Percentiles rank a stretch among this genome's conserved stretches.
These are phyloP conservation scores for Sapayoa aenigma DNA, from an alignment of 2,113 vertebrate species.

Conservation along the genomic window DNA sequence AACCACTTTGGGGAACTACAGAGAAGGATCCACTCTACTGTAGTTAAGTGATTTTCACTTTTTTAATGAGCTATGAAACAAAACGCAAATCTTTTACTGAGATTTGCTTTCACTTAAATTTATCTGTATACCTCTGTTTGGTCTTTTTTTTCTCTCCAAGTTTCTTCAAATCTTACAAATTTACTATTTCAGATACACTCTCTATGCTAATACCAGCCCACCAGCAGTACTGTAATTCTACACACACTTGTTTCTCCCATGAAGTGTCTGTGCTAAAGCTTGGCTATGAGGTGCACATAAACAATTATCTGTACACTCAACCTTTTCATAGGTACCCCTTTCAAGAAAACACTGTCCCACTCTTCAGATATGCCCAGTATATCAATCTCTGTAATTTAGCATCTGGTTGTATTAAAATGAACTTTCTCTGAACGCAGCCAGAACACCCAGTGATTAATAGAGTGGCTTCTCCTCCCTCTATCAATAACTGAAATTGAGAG, in stretches of 20 bases:
- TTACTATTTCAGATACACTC: neutral
- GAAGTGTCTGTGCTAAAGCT: neutral
- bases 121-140: neutral
- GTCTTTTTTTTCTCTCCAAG: neutral
- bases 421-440: neutral
- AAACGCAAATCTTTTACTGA: neutral
- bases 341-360: neutral
- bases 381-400: neutral
- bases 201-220: neutral
- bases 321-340: neutral
- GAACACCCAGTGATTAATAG: neutral
- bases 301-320: neutral
- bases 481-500: neutral
- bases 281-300: neutral
- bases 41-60: neutral
- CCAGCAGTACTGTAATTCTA: neutral
- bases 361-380: neutral
- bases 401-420: neutral
- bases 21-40: neutral
- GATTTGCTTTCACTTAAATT: neutral
- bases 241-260: neutral
- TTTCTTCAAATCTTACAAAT: neutral
- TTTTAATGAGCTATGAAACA: neutral
- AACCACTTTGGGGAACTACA: neutral
- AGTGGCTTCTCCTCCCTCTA: neutral